These are phyloP conservation scores for Uromys caudimaculatus DNA, from an alignment of 2,797 vertebrate species.

Conservation along the genomic window DNA sequence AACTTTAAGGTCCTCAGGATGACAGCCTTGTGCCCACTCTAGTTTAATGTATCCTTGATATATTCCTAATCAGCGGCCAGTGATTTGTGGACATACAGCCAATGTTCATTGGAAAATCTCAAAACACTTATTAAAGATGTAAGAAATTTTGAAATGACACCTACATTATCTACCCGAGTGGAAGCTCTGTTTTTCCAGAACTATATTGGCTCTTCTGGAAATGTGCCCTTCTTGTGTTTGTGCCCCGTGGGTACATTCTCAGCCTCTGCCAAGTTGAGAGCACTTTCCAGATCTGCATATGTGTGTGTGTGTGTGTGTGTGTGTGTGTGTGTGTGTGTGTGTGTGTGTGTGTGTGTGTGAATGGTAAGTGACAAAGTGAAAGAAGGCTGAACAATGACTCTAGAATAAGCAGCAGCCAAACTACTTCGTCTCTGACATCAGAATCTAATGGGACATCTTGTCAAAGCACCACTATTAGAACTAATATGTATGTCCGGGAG, in stretches of 20 bases:
- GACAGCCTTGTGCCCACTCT: neutral
- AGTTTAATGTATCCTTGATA: neutral
- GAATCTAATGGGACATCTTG: neutral
- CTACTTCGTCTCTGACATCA: neutral
- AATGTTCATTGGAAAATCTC: neutral
- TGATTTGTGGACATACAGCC: neutral
- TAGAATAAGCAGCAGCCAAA: slow-evolving; percentile 19
- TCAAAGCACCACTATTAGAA: neutral
- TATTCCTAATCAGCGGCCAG: neutral
- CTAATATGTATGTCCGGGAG: neutral
- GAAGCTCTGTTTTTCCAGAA: neutral
- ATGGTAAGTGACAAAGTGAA: neutral
- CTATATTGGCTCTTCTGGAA: neutral
- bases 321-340: too few species aligned
- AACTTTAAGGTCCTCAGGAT: neutral
- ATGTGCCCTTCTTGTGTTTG: neutral
- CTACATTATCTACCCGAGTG: neutral
- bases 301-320: too few species aligned
- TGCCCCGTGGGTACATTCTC: neutral
- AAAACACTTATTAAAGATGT: neutral
- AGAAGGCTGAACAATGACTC: neutral
- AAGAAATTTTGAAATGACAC: slow-evolving; percentile 24
- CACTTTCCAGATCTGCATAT: accelerated
- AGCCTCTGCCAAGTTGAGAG: neutral
- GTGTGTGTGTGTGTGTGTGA: too few species aligned